These are phyloP conservation scores for Eubucco bourcierii DNA, from an alignment of 2,113 vertebrate genomes.

Conservation along the genomic window DNA sequence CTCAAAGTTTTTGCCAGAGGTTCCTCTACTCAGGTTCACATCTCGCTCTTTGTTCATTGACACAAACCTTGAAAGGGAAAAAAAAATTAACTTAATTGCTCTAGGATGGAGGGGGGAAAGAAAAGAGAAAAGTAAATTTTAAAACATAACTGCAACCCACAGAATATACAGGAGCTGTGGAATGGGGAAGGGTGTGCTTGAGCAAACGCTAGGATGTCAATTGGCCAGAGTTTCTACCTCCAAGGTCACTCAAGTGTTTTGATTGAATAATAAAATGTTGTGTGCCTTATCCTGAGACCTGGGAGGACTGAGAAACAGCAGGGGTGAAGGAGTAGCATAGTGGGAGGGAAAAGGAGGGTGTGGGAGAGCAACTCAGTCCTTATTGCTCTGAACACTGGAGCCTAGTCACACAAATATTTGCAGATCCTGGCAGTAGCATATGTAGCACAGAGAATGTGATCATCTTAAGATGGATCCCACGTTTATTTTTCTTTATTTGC, in stretches of 20 bases:
- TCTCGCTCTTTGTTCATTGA: conserved; percentile 25
- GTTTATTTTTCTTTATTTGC: conserved; percentile 44
- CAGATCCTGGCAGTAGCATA: conserved; percentile 28
- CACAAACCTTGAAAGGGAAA: neutral
- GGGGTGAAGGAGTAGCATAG: conserved; percentile 12
- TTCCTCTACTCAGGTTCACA: neutral
- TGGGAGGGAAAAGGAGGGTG: neutral
- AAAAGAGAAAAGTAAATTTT: conserved; percentile 25
- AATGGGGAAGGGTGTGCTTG: conserved; percentile 21
- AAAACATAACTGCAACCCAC: conserved; percentile 28
- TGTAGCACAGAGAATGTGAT: conserved; percentile 8
- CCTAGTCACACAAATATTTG: conserved; percentile 61
- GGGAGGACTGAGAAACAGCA: conserved; percentile 40
- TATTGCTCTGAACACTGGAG: conserved; percentile 35
- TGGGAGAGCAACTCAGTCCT: neutral
- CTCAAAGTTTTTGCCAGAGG: conserved; percentile 34
- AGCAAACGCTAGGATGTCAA: conserved; percentile 33
- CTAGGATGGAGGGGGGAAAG: neutral
- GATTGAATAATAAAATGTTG: conserved; percentile 45
- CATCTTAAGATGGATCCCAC: neutral
- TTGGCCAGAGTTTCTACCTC: conserved; percentile 56
- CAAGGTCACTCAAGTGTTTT: conserved; percentile 65
- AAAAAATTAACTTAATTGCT: conserved; percentile 6
- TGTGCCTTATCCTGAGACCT: conserved; percentile 33
- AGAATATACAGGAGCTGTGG: neutral